Evolutionary conservation across 2,797 vertebrate species (phyloP).

Genomic region (Gallinago stenura): DNA sequence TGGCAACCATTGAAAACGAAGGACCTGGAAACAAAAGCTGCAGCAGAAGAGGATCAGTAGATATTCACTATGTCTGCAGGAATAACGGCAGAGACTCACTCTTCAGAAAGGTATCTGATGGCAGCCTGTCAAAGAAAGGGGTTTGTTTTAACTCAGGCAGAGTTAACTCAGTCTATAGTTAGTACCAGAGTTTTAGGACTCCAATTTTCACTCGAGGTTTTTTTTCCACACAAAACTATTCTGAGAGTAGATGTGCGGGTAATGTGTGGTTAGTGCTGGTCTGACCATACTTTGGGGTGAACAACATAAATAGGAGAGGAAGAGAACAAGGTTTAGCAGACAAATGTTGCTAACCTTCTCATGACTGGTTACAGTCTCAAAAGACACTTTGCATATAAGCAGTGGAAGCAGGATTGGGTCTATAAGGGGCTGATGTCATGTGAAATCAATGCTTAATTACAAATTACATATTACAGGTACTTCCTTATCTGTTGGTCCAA

Average conservation of each 20-base stretch:
- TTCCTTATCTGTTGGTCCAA: background rate
- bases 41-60: constrained; percentile 74
- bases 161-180: constrained; percentile 45
- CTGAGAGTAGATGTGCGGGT: background rate
- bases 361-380: background rate
- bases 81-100: constrained; percentile 62
- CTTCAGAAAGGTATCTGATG: constrained; percentile 79
- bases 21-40: constrained; percentile 80
- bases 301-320: background rate
- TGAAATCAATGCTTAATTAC: background rate
- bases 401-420: background rate
- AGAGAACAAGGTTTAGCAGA: background rate
- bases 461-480: background rate
- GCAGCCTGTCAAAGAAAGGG: constrained; percentile 52
- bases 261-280: background rate
- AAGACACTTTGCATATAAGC: background rate
- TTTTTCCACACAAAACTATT: background rate
- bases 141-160: constrained; percentile 64
- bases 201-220: background rate
- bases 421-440: background rate
- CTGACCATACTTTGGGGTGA: background rate
- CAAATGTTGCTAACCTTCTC: background rate
- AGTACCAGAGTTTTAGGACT: constrained; percentile 44
- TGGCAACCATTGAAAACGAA: constrained; percentile 84
- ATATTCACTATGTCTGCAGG: constrained; percentile 70